Percentiles rank a stretch among this genome's conserved stretches.
Conservation (phyloP, 2,113 vertebrate genomes). For the Microcebus jonahi region DNA sequence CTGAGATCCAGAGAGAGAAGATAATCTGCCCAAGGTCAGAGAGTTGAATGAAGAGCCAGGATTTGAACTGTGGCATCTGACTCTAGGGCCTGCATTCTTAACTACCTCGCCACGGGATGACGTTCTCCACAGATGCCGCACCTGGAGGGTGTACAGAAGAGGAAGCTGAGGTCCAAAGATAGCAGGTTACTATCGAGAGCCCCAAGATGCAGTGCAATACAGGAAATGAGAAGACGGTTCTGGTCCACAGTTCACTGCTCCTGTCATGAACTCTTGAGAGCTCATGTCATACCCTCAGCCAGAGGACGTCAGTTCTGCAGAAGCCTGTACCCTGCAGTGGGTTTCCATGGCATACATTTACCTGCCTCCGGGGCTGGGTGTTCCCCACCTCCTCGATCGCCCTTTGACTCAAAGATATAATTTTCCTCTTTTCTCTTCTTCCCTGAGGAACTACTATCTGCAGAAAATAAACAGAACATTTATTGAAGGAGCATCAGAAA, state of each 20-base stretch:
- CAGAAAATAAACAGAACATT: constrained; percentile 48
- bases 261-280: accelerated
- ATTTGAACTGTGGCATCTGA: background rate
- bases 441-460: constrained; percentile 85
- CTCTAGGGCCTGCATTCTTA: background rate
- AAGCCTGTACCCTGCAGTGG: background rate
- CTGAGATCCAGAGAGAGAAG: background rate
- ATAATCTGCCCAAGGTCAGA: background rate
- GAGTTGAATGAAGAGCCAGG: background rate
- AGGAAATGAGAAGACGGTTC: background rate
- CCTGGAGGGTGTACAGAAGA: background rate
- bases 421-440: constrained; percentile 82
- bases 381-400: constrained; percentile 81
- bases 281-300: background rate
- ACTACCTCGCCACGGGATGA: too few species aligned
- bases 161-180: background rate
- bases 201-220: accelerated
- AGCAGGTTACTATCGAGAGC: background rate
- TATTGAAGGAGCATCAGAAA: background rate
- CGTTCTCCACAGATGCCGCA: background rate
- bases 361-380: constrained; percentile 93
- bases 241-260: background rate
- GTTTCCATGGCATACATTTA: constrained; percentile 63
- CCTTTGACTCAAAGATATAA: constrained; percentile 85
- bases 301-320: background rate